A percentile compares a stretch with the other conserved stretches of the same genome.
Conservation (phyloP, 2,797 vertebrate species). For the Brotula barbata region DNA sequence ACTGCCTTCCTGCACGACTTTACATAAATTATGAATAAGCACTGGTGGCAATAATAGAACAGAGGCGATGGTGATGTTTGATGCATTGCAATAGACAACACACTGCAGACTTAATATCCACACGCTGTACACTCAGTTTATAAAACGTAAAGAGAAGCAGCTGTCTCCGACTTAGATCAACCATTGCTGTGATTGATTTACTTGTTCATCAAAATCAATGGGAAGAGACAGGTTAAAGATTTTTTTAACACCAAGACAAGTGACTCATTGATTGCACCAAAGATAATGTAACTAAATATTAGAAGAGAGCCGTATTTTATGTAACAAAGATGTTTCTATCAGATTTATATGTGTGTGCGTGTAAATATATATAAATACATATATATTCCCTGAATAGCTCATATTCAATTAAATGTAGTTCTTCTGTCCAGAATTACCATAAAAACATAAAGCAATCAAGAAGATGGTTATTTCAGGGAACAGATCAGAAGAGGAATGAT, state of each 20-base stretch:
- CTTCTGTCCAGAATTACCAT: too few relatives aligned
- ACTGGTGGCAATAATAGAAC: conserved; percentile 32
- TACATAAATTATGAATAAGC: conserved; percentile 65
- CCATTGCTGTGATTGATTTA: conserved; percentile 33
- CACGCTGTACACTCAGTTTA: conserved; percentile 20
- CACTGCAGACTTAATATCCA: conserved; percentile 14
- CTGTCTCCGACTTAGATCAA: conserved; percentile 25
- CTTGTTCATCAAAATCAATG: conserved; percentile 37
- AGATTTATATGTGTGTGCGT: too few relatives aligned
- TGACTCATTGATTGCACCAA: conserved; percentile 25
- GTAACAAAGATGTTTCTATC: not conserved
- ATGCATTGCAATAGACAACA: conserved; percentile 48
- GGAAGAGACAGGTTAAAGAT: conserved; percentile 27
- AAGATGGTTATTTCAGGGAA: conserved; percentile 33
- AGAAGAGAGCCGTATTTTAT: conserved; percentile 1
- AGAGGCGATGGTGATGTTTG: not conserved
- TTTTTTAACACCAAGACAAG: conserved; percentile 21
- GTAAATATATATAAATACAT: too few relatives aligned
- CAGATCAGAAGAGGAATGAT: conserved; percentile 45
- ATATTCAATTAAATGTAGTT: too few relatives aligned
- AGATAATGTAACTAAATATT: conserved; percentile 21
- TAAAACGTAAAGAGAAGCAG: conserved; percentile 35
- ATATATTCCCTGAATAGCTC: too few relatives aligned
- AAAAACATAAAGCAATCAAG: conserved; percentile 13
- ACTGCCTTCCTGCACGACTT: conserved; percentile 54